Conservation (phyloP, 2,888 invertebrate genomes). For the Lacanobia wlatinum region DNA sequence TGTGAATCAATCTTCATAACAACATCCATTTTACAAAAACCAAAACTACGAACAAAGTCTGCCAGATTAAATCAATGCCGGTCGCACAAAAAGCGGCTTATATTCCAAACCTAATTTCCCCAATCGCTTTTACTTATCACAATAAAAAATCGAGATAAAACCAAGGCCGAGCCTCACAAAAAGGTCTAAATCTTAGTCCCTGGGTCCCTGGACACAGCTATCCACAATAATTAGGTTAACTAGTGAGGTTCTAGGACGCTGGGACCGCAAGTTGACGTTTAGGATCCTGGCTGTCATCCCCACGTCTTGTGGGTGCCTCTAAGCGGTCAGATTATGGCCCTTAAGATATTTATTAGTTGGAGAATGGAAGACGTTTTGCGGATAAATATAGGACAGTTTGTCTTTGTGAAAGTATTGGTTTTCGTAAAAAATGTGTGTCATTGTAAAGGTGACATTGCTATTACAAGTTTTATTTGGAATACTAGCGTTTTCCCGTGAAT, state of each 20-base stretch:
- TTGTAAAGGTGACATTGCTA: too few species aligned
- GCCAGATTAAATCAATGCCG: conserved; percentile 2
- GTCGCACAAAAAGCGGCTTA: conserved; percentile 30
- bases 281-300: conserved; percentile 49
- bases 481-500: too few species aligned
- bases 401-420: background rate
- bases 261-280: conserved; percentile 46
- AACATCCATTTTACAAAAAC: background rate
- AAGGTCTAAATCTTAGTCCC: conserved; percentile 17
- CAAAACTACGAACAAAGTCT: background rate
- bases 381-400: background rate
- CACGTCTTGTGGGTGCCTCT: conserved; percentile 26
- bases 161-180: conserved; percentile 18
- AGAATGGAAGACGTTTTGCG: background rate
- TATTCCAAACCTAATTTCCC: conserved; percentile 33
- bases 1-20: background rate
- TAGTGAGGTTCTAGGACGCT: conserved; percentile 45
- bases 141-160: conserved; percentile 34
- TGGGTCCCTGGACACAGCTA: conserved; percentile 25
- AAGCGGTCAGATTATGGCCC: conserved; percentile 29
- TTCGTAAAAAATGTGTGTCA: background rate
- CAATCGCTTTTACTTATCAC: conserved; percentile 35
- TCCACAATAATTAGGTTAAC: conserved; percentile 51
- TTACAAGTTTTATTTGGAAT: too few species aligned
- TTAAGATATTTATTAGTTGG: conserved; percentile 24